phyloP scores from a whole-genome alignment of 2,113 vertebrate genomes.

The Orthochromis indermauri region DNA sequence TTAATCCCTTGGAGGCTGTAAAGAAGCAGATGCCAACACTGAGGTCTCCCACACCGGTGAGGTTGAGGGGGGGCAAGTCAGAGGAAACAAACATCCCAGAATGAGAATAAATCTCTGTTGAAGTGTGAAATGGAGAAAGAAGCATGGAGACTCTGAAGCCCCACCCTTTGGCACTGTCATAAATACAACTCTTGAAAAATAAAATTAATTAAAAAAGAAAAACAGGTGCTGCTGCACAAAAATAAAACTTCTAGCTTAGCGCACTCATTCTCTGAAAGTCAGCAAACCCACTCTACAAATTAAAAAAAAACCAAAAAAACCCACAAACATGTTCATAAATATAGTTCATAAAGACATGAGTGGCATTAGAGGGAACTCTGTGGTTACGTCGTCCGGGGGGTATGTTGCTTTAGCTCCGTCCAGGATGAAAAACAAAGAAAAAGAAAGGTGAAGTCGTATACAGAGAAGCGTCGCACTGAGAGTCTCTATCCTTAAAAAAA shows the following conservation, averaged over 20 bases:
- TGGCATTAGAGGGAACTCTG: slow-evolving; percentile 34
- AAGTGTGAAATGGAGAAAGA: slow-evolving; percentile 20
- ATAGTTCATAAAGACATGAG: slow-evolving; percentile 61
- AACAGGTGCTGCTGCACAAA: slow-evolving; percentile 34
- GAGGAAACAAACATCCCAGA: background rate
- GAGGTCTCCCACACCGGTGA: background rate
- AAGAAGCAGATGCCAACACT: background rate
- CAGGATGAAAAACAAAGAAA: slow-evolving; percentile 4
- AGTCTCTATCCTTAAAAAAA: background rate
- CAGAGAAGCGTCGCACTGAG: slow-evolving; percentile 16
- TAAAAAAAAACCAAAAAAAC: rapidly evolving
- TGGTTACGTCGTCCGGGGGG: slow-evolving; percentile 22
- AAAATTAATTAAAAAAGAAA: background rate
- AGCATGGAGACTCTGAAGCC: slow-evolving; percentile 38
- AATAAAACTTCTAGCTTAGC: slow-evolving; percentile 23
- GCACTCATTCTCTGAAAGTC: slow-evolving; percentile 34
- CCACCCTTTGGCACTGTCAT: slow-evolving; percentile 69
- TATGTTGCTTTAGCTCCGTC: slow-evolving; percentile 14
- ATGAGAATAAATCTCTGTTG: slow-evolving; percentile 2
- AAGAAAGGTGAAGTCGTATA: slow-evolving; percentile 6
- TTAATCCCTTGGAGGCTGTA: background rate
- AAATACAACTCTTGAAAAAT: slow-evolving; percentile 50
- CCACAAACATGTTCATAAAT: slow-evolving; percentile 69
- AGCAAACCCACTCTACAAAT: slow-evolving; percentile 58
- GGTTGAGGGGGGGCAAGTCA: background rate